Evolutionary conservation across 2,888 invertebrate genomes (phyloP).

Genomic region (Xestia ashworthii): DNA sequence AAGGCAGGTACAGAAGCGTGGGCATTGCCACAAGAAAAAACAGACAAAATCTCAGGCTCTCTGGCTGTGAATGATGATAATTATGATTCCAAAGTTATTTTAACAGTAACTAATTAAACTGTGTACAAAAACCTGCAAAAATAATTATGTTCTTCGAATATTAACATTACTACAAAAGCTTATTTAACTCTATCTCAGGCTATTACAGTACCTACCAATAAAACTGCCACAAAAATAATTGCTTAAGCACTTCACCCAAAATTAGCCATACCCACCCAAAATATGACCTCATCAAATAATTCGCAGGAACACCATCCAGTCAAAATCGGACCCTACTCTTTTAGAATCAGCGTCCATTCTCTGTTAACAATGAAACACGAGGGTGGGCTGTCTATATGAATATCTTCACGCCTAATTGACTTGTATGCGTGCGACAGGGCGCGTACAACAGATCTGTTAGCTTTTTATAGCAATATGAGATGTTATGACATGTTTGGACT

Average conservation of each 20-base stretch:
- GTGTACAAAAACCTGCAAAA: not conserved
- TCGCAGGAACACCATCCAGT: not conserved
- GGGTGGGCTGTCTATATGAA: slow-evolving; percentile 74
- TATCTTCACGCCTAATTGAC: slow-evolving; percentile 81
- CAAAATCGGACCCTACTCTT: slow-evolving; percentile 15
- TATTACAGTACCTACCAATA: not conserved
- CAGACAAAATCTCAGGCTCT: not conserved
- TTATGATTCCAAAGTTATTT: not conserved
- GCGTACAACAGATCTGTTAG: slow-evolving; percentile 76
- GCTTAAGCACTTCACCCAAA: slow-evolving; percentile 20
- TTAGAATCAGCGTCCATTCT: slow-evolving; percentile 38
- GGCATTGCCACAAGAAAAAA: not conserved
- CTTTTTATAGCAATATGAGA: slow-evolving; percentile 72
- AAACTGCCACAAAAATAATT: slow-evolving; percentile 25
- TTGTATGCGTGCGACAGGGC: slow-evolving; percentile 78
- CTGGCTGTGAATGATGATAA: not conserved
- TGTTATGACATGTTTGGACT: slow-evolving; percentile 81
- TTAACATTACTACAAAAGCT: not conserved
- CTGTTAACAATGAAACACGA: slow-evolving; percentile 30
- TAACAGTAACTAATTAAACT: not conserved
- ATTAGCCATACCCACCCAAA: slow-evolving; percentile 42
- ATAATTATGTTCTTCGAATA: not conserved
- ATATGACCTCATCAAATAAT: slow-evolving; percentile 50
- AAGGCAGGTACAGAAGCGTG: not conserved
- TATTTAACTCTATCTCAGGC: not conserved